Evolutionary conservation across 1,140 invertebrate genomes (phyloP), one percentile per base, ranked within the genome.

Genomic region (Bradysia coprophila): DNA sequence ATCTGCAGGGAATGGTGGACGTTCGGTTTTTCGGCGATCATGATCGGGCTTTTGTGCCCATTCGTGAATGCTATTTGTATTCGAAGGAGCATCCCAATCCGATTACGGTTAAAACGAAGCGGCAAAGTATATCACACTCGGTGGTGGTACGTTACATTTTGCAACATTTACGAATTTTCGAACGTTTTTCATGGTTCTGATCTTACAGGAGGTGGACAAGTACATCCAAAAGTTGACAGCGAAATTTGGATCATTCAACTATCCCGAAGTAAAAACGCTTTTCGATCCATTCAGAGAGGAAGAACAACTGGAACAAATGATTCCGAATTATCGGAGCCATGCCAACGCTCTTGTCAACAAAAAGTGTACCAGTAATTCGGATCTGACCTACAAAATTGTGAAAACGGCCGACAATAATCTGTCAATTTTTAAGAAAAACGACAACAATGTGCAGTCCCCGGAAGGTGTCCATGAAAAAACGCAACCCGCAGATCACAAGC

Each of bases 11-110:
- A 0, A 65, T 74, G 42, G 81, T 93, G 1, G 90, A 94, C 61
- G 87, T 92, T 8, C 63, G 89, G 13, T 95, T 95, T 64, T 95
- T 95, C 63, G 91, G 91, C 4, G 83, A 83, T 36, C 90, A 95
- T 63, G 88, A 94, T 65, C 75, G 83, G 48, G 87, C 89, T 3
- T 91, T 87, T 84, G 81, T 95, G 10, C 75, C 84, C 0, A 66
- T 76, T 0, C 78, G 78, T 47, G 81, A 91, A 57, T 85, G 87
- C 47, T 92, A 73, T 56, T 62, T 93, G 16, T 91, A 81, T 48
- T 81, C 80, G 4, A 70, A 78, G 44, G 71, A 74, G 49, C 71
- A 76, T 52, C 73, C 73, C 0, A 75, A 75, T 43, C 50, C 51
- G 13, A 54, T 57, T 36, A 61, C 51, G 10, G 68, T 73, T 40